Evolutionary conservation across 2,113 vertebrate species (phyloP).

Genomic region (Ivindomyrus marchei): DNA sequence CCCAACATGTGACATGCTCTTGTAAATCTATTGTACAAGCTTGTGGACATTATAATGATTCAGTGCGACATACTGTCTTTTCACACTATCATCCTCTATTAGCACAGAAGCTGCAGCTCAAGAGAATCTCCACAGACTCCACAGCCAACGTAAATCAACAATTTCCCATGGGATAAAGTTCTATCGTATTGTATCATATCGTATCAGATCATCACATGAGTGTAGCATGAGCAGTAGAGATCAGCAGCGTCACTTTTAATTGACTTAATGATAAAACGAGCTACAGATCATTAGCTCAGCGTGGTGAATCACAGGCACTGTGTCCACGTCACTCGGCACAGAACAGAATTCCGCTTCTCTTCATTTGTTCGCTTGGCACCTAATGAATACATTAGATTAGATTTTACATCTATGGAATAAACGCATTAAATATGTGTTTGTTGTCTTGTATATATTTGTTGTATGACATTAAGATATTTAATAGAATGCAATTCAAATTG

Average conservation of each 20-base stretch:
- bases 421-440: constrained; percentile 1
- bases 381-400: constrained; percentile 28
- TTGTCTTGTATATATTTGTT: background rate
- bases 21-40: background rate
- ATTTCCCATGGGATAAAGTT: background rate
- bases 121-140: background rate
- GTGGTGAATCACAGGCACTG: constrained; percentile 26
- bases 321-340: constrained; percentile 38
- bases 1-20: background rate
- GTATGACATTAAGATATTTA: background rate
- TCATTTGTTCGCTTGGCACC: constrained; percentile 22
- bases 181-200: background rate
- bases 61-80: background rate
- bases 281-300: constrained; percentile 52
- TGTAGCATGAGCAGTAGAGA: constrained; percentile 37
- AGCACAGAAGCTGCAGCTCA: background rate
- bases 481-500: background rate
- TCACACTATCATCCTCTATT: background rate
- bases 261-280: constrained; percentile 45
- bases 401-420: background rate
- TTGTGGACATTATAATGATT: background rate
- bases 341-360: constrained; percentile 11
- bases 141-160: background rate
- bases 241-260: constrained; percentile 42
- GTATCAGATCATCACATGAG: background rate